These are phyloP conservation scores for Rotaria macrura DNA, from an alignment of 2,888 invertebrate genomes.

Conservation along the genomic window DNA sequence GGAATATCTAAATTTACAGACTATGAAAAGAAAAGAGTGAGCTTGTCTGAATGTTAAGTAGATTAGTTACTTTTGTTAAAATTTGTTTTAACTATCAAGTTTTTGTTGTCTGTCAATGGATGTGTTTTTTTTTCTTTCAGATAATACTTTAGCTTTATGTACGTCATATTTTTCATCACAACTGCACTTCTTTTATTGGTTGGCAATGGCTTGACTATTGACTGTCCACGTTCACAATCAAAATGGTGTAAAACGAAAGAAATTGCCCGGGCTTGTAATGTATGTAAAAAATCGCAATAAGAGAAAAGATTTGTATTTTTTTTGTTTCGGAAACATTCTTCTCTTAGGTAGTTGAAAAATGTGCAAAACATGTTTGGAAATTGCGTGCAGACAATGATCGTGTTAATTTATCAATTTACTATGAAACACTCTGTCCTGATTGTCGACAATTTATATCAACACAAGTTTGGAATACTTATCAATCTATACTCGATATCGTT, in stretches of 20 bases:
- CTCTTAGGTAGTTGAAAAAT: not conserved
- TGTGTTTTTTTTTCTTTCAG: not conserved
- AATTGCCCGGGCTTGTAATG: not conserved
- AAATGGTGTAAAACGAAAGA: constrained; percentile 6
- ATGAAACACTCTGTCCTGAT: constrained; percentile 46
- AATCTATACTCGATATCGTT: constrained; percentile 40
- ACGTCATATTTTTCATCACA: not conserved
- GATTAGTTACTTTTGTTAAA: not conserved
- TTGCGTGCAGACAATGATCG: not conserved
- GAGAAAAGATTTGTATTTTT: not conserved
- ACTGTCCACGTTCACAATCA: not conserved
- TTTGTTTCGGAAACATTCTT: not conserved
- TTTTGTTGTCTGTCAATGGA: not conserved
- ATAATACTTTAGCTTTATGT: not conserved
- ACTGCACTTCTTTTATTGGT: not conserved
- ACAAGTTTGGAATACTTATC: constrained; percentile 40
- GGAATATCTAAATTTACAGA: not conserved
- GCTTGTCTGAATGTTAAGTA: not conserved
- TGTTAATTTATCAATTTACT: constrained; percentile 44
- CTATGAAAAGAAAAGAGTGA: not conserved
- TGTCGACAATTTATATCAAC: constrained; percentile 40
- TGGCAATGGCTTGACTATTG: not conserved
- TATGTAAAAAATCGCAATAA: not conserved
- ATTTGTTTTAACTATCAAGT: not conserved
- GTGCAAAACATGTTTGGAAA: not conserved